These are phyloP conservation scores for Florisuga fusca DNA, from an alignment of 2,797 vertebrate genomes.

Conservation along the genomic window DNA sequence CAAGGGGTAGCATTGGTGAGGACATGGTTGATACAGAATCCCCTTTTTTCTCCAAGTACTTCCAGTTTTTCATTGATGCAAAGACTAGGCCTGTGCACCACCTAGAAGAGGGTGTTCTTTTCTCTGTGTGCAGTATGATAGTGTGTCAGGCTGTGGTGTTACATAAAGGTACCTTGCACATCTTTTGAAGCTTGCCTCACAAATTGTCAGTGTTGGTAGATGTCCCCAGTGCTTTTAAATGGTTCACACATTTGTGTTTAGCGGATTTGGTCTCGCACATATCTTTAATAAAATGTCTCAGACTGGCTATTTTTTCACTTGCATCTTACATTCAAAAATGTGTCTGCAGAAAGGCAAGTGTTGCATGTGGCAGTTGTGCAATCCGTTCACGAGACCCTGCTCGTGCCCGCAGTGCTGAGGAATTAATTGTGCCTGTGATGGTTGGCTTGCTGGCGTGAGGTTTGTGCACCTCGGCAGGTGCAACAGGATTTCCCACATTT, in stretches of 20 bases:
- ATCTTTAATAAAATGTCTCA: background rate
- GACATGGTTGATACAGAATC: rapidly evolving
- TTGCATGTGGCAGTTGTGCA: background rate
- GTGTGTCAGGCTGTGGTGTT: background rate
- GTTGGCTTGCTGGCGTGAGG: background rate
- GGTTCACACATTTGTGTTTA: background rate
- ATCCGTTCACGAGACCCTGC: rapidly evolving
- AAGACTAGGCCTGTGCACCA: background rate
- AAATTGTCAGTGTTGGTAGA: slow-evolving; percentile 18
- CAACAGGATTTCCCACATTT: background rate
- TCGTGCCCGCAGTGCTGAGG: background rate
- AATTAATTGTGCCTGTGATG: background rate
- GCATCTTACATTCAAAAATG: rapidly evolving
- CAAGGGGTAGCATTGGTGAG: background rate
- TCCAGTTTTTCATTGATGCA: background rate
- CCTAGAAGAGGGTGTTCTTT: background rate
- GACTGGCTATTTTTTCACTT: background rate
- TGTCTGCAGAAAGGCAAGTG: background rate
- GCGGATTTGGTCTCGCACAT: background rate
- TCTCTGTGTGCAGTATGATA: background rate
- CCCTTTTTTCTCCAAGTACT: background rate
- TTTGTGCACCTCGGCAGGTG: background rate
- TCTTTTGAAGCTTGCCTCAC: slow-evolving; percentile 20
- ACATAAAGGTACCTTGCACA: background rate
- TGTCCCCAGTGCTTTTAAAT: slow-evolving; percentile 3